Evolutionary conservation across 2,113 vertebrate genomes (phyloP).

Genomic region (Xenotilapia flavipinnis): DNA sequence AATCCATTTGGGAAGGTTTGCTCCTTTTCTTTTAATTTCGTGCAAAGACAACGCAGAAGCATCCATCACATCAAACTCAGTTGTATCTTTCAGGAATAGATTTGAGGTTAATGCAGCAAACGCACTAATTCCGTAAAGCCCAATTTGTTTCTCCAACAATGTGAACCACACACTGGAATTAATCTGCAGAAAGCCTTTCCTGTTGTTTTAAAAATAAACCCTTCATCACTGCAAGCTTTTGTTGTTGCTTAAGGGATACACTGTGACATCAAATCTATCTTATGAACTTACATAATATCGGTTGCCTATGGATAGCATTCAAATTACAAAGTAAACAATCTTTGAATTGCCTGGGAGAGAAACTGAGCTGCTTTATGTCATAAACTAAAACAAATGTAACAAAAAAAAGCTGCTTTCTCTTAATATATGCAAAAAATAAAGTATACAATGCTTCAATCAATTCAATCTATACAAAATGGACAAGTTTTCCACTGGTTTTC

Average conservation of each 20-base stretch:
- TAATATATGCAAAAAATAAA: not conserved
- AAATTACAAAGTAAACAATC: not conserved
- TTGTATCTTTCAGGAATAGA: constrained; percentile 51
- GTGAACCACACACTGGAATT: constrained; percentile 55
- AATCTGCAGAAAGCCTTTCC: constrained; percentile 66
- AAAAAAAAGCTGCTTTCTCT: not conserved
- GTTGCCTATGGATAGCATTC: constrained; percentile 32
- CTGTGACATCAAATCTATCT: constrained; percentile 51
- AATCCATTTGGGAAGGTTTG: constrained; percentile 39
- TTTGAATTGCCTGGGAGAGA: not conserved
- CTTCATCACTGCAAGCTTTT: constrained; percentile 48
- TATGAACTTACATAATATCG: constrained; percentile 9
- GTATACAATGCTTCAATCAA: not conserved
- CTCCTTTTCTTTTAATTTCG: not conserved
- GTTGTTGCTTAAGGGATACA: constrained; percentile 37
- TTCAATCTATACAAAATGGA: not conserved
- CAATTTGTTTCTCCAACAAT: constrained; percentile 69
- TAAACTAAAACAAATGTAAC: not conserved
- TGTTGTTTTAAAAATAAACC: constrained; percentile 68
- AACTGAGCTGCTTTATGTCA: not conserved
- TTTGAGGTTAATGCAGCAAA: constrained; percentile 52
- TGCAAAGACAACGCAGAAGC: not conserved
- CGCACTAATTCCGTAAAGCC: constrained; percentile 65
- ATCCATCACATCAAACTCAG: constrained; percentile 47
- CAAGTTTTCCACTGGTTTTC: not conserved